Evolutionary conservation across 2,113 vertebrate species (phyloP), one percentile per base, ranked within the genome.

Genomic region (Alouatta palliata): DNA sequence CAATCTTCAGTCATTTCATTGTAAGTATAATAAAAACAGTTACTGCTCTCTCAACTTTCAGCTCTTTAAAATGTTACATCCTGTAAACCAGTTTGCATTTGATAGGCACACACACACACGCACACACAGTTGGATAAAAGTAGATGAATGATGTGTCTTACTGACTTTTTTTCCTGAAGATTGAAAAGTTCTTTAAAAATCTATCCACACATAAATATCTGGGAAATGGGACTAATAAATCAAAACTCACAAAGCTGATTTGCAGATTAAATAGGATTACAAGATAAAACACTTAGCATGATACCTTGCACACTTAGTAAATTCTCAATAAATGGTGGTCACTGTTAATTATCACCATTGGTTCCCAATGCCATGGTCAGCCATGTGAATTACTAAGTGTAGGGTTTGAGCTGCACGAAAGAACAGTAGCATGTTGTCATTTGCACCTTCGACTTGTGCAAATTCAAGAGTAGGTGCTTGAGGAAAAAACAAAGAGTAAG

Each of bases 1-100:
- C 2, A 81, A 43, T 45, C 88, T 92, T 93, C 20, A 89, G 64
- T 85, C 64, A 87, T 90, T 79, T 95, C 91, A 89, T 6, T 79
- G 20, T 40, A 83, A 89, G 81, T 52, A 68, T 45, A 85, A 75
- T 43, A 75, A 87, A 86, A 91, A 87, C 2, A 35, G 77, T 77
- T 77, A 80, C 32, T 93, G 77, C 4, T 43, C n/a, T 71, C 58
- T 85, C 49, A 27, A 58, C 8, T 66, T 77, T 17, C 35, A 94
- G n/a, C 23, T 92, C 35, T 58, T 87, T 94, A 66, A 90, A 83
- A 92, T 35, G 5, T 40, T 56, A 61, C 14, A 76, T 19, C 52
- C 37, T 25, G 6, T 37, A 91, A 81, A 23, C 45, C 77, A 83
- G 70, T 25, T 58, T 86, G 21, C 54, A 75, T 66, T 13, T 2